These are phyloP conservation scores for Papilio aristodemus DNA, from an alignment of 1,140 invertebrate genomes.

Conservation along the genomic window DNA sequence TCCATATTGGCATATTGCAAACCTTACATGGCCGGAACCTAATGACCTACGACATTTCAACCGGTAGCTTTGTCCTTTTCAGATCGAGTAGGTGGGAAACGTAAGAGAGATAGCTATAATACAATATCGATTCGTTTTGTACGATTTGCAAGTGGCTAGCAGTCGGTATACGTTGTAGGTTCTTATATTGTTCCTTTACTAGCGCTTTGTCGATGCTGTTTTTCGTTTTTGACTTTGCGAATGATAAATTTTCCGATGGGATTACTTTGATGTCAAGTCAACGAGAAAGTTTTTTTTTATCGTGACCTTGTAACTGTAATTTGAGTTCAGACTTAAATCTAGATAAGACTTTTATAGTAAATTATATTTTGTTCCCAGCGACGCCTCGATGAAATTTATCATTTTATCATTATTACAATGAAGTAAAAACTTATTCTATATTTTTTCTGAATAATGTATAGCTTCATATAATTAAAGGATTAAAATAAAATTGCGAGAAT, in stretches of 20 bases:
- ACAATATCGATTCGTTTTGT: slow-evolving; percentile 75
- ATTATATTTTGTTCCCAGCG: too few species aligned
- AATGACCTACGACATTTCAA: slow-evolving; percentile 79
- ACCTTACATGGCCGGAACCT: slow-evolving; percentile 73
- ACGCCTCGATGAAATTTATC: too few species aligned
- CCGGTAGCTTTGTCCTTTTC: slow-evolving; percentile 56
- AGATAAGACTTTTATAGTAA: neutral
- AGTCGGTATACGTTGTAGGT: slow-evolving; percentile 63
- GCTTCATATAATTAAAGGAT: neutral
- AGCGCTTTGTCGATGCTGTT: slow-evolving; percentile 48
- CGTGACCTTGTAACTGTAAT: neutral
- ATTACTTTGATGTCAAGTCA: slow-evolving; percentile 34
- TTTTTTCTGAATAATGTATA: too few species aligned
- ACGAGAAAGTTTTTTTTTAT: neutral
- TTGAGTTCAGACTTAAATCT: neutral
- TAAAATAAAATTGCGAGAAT: too few species aligned
- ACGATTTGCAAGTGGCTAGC: slow-evolving; percentile 73
- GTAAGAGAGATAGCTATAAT: slow-evolving; percentile 63
- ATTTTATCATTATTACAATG: too few species aligned
- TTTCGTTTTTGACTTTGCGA: slow-evolving; percentile 39
- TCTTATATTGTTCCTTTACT: slow-evolving; percentile 72
- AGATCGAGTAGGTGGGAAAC: slow-evolving; percentile 45
- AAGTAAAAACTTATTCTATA: too few species aligned
- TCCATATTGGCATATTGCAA: slow-evolving; percentile 78
- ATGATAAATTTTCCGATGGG: slow-evolving; percentile 48